Conservation (phyloP, 2,797 vertebrate genomes). For the Pipistrellus kuhlii region DNA sequence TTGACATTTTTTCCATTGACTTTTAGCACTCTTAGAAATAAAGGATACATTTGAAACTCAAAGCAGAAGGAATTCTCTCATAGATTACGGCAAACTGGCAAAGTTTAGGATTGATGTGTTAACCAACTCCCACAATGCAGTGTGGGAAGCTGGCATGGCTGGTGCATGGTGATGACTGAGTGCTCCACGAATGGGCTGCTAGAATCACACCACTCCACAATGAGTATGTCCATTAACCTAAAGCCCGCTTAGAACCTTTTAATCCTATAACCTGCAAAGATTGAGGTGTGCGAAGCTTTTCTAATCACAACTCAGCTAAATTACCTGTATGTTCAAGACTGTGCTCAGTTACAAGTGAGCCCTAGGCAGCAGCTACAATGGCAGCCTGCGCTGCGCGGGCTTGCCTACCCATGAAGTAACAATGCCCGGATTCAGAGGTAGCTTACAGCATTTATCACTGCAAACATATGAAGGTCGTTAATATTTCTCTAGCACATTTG, state of each 20-base stretch:
- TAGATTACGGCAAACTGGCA: conserved; percentile 72
- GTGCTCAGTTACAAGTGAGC: background rate
- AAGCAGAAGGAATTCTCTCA: conserved; percentile 73
- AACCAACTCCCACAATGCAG: conserved; percentile 47
- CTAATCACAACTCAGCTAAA: background rate
- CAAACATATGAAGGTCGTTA: conserved; percentile 66
- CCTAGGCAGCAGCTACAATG: background rate
- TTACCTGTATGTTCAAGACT: background rate
- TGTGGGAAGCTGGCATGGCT: background rate
- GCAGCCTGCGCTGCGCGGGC: background rate
- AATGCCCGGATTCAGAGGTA: background rate
- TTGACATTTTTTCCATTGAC: conserved; percentile 71
- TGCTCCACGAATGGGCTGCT: conserved; percentile 9
- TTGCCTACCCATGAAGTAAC: background rate
- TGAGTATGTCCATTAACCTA: conserved; percentile 60
- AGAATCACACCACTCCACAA: conserved; percentile 38
- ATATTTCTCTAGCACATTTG: conserved; percentile 69
- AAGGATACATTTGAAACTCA: conserved; percentile 74
- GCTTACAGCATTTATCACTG: background rate
- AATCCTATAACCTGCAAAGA: background rate
- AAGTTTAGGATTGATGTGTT: background rate
- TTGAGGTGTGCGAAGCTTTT: background rate
- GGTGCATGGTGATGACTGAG: background rate
- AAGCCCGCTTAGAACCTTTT: background rate
- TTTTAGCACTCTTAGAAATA: conserved; percentile 73